A percentile compares a stretch with the other conserved stretches of the same genome.
Evolutionary conservation across 2,113 vertebrate genomes (phyloP).

Genomic region (Cathartes aura): DNA sequence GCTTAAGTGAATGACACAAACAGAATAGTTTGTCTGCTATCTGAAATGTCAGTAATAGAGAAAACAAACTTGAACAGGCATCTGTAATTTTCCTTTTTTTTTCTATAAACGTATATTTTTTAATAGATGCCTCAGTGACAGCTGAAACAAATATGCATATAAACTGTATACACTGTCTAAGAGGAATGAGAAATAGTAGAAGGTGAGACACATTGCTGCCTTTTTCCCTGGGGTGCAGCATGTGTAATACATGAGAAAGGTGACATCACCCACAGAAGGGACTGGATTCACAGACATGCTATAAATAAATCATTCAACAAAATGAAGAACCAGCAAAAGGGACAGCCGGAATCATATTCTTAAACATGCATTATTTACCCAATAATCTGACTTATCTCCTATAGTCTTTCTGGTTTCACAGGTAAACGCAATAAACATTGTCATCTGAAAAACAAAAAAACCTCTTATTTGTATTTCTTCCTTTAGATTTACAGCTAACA

Average conservation of each 20-base stretch:
- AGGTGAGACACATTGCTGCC: background rate
- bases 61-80: background rate
- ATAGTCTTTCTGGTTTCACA: background rate
- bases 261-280: slow-evolving; percentile 39
- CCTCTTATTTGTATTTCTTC: background rate
- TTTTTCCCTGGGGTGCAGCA: background rate
- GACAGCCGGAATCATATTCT: background rate
- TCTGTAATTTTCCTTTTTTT: background rate
- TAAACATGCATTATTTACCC: background rate
- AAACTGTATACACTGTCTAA: background rate
- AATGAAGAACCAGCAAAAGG: background rate
- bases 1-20: background rate
- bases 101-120: background rate
- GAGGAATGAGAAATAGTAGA: background rate
- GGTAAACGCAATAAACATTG: background rate
- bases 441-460: background rate
- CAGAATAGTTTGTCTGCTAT: background rate
- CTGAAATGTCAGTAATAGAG: background rate
- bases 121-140: background rate
- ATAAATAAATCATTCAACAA: slow-evolving; percentile 38
- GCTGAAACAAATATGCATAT: background rate
- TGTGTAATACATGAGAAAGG: slow-evolving; percentile 41
- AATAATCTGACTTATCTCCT: background rate
- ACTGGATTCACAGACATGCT: background rate
- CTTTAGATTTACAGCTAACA: background rate